These are phyloP conservation scores for Dendrolimus pini DNA, from an alignment of 2,888 invertebrate genomes.

Conservation along the genomic window DNA sequence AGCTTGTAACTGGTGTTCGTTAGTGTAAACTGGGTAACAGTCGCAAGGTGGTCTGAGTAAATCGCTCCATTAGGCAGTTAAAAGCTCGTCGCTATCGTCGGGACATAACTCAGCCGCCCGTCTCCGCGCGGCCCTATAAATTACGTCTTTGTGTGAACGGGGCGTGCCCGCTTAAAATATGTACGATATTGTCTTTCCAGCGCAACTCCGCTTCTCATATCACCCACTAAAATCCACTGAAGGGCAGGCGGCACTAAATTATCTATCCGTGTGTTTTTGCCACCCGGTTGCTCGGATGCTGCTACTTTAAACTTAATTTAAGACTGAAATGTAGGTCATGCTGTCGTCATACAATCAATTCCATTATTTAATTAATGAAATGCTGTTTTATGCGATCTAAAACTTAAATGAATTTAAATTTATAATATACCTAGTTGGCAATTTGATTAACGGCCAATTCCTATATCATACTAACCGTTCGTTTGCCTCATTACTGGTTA, in stretches of 20 bases:
- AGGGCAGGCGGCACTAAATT: slow-evolving; percentile 57
- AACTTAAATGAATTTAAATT: not conserved
- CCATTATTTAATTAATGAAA: not conserved
- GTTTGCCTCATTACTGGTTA: too few species aligned
- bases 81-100: slow-evolving; percentile 75
- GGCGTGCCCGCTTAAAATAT: slow-evolving; percentile 73
- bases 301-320: slow-evolving; percentile 29
- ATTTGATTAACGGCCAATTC: too few species aligned
- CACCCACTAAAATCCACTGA: slow-evolving; percentile 50
- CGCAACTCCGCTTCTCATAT: slow-evolving; percentile 60
- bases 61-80: slow-evolving; percentile 76
- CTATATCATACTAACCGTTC: too few species aligned
- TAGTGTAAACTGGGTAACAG: slow-evolving; percentile 54
- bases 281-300: slow-evolving; percentile 24
- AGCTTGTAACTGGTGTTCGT: slow-evolving; percentile 24
- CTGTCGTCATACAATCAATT: slow-evolving; percentile 8
- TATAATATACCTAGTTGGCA: too few species aligned
- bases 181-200: slow-evolving; percentile 72
- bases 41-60: slow-evolving; percentile 68
- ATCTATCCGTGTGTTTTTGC: slow-evolving; percentile 45
- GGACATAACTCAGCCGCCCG: slow-evolving; percentile 72
- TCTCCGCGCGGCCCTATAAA: slow-evolving; percentile 73
- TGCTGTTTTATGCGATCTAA: slow-evolving; percentile 4
- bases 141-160: slow-evolving; percentile 72
- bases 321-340: slow-evolving; percentile 48